phyloP scores from a whole-genome alignment of 2,888 invertebrate species.

The Balanococcus diminutus region DNA sequence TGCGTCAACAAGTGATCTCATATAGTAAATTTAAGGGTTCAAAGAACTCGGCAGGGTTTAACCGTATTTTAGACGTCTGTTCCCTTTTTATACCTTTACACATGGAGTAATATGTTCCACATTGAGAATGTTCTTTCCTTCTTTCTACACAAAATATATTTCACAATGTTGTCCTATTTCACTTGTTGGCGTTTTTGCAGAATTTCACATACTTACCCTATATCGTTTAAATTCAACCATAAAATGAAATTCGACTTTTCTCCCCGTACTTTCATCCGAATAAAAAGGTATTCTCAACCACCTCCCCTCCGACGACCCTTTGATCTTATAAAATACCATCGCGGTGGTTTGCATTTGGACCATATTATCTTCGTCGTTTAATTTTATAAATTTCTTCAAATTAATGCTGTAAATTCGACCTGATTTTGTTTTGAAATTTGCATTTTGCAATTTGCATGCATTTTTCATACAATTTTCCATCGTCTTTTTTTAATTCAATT shows the following conservation, averaged over 20 bases:
- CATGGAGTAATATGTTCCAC: slow-evolving; percentile 29
- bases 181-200: background rate
- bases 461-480: background rate
- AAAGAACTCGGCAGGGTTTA: slow-evolving; percentile 18
- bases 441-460: slow-evolving; percentile 9
- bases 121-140: slow-evolving; percentile 1
- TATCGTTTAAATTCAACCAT: background rate
- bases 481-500: slow-evolving; percentile 6
- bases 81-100: slow-evolving; percentile 27
- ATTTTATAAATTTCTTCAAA: background rate
- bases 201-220: background rate
- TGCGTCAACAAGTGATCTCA: slow-evolving; percentile 35
- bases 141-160: background rate
- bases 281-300: background rate
- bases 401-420: slow-evolving; percentile 15
- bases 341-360: background rate
- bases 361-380: background rate
- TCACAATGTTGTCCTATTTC: background rate
- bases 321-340: background rate
- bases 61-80: slow-evolving; percentile 18
- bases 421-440: background rate
- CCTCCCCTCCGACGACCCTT: background rate
- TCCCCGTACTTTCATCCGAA: background rate
- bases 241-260: background rate
- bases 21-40: slow-evolving; percentile 36